These are phyloP conservation scores for Lepus europaeus DNA, from an alignment of 2,113 vertebrate species.

Conservation along the genomic window DNA sequence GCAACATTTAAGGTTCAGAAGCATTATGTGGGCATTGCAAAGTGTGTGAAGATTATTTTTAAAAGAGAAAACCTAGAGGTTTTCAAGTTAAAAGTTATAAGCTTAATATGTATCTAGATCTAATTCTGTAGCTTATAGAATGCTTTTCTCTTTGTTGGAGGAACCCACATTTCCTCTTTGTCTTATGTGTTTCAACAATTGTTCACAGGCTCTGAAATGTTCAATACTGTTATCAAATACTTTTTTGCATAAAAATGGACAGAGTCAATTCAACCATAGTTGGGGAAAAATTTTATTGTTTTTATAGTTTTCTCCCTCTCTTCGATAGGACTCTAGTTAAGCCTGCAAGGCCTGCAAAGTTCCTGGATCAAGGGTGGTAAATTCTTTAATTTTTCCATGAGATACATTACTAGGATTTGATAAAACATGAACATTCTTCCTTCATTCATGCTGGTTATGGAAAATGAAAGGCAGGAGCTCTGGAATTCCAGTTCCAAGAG, in stretches of 20 bases:
- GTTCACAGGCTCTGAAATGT: background rate
- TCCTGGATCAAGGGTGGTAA: background rate
- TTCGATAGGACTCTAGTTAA: background rate
- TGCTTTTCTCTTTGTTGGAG: background rate
- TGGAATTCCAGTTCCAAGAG: background rate
- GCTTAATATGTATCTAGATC: background rate
- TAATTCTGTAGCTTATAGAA: background rate
- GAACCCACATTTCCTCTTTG: background rate
- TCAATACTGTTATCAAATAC: background rate
- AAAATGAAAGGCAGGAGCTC: background rate
- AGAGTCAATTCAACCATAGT: background rate
- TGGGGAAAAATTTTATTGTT: background rate
- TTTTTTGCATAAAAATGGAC: background rate
- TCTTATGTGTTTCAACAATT: background rate
- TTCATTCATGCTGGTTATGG: background rate
- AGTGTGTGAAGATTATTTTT: background rate
- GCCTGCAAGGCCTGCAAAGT: background rate
- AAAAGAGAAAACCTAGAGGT: background rate
- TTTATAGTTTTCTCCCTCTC: background rate
- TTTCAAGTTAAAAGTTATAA: slow-evolving; percentile 18
- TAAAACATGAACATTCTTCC: background rate
- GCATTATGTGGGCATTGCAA: background rate
- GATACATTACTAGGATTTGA: background rate
- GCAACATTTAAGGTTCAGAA: background rate
- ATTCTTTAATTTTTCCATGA: background rate